Conservation (phyloP, 1,140 invertebrate genomes). For the Bilobella aurantiaca region DNA sequence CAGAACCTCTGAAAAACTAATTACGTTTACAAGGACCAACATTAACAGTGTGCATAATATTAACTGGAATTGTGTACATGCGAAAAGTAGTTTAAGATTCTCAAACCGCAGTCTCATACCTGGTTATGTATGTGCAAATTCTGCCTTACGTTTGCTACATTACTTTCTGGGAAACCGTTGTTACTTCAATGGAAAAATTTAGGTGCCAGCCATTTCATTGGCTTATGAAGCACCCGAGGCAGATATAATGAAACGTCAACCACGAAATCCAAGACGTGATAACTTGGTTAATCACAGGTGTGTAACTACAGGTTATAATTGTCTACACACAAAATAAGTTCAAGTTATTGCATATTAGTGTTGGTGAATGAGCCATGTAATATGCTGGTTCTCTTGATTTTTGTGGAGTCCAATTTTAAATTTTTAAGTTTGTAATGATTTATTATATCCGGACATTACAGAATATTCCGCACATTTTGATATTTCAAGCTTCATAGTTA, state of each 20-base stretch:
- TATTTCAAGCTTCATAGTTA: not conserved
- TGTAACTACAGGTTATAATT: slow-evolving; percentile 16
- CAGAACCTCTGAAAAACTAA: too few relatives aligned
- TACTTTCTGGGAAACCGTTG: not conserved
- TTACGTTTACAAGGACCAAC: too few relatives aligned
- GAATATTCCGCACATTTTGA: slow-evolving; percentile 1
- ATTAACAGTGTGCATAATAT: too few relatives aligned
- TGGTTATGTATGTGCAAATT: too few relatives aligned
- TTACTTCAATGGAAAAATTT: slow-evolving; percentile 10
- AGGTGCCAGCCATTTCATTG: slow-evolving; percentile 42
- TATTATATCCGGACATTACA: not conserved
- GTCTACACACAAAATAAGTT: too few relatives aligned
- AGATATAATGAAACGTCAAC: slow-evolving; percentile 94
- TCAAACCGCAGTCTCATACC: too few relatives aligned
- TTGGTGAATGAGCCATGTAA: too few relatives aligned
- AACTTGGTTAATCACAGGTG: slow-evolving; percentile 91
- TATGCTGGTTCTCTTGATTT: too few relatives aligned
- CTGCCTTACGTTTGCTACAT: too few relatives aligned
- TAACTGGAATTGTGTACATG: too few relatives aligned
- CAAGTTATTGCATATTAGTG: too few relatives aligned
- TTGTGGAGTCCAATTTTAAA: not conserved
- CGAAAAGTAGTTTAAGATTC: too few relatives aligned
- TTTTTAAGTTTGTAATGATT: not conserved
- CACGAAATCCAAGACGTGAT: slow-evolving; percentile 84
- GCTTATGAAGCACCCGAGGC: slow-evolving; percentile 92